Percentiles rank a stretch among this genome's conserved stretches.
Evolutionary conservation across 2,888 invertebrate genomes (phyloP).

Genomic region (Linyphia triangularis): DNA sequence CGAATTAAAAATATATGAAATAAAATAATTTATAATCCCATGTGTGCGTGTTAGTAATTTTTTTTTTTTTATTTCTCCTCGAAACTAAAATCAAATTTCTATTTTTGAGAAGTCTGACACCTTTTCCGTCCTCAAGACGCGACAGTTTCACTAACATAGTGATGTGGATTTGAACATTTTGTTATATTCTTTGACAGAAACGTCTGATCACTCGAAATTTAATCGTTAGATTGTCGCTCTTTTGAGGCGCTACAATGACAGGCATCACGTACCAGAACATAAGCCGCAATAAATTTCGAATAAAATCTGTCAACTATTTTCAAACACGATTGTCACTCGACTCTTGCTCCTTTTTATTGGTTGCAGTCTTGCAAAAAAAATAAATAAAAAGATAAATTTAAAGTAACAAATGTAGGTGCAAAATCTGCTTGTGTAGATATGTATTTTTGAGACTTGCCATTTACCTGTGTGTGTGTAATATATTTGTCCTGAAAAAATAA

Average conservation of each 20-base stretch:
- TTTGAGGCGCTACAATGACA: constrained; percentile 3
- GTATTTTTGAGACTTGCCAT: too few relatives aligned
- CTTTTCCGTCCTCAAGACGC: not conserved
- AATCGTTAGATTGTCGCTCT: not conserved
- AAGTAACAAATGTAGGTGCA: too few relatives aligned
- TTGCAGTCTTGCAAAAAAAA: too few relatives aligned
- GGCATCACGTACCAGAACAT: constrained; percentile 5
- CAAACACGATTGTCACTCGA: not conserved
- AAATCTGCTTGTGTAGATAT: too few relatives aligned
- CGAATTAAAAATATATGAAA: too few relatives aligned
- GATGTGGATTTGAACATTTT: not conserved
- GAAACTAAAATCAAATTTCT: not conserved
- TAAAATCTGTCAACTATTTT: constrained; percentile 29
- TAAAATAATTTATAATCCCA: too few relatives aligned
- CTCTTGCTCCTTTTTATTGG: not conserved
- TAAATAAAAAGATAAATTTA: too few relatives aligned
- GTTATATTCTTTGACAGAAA: not conserved
- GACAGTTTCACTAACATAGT: constrained; percentile 3
- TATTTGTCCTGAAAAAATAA: too few relatives aligned
- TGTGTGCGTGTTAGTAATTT: too few relatives aligned
- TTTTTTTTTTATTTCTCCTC: not conserved
- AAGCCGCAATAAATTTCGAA: constrained; percentile 33
- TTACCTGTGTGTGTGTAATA: too few relatives aligned
- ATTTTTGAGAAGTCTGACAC: constrained; percentile 3
- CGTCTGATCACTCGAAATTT: constrained; percentile 9